Base-by-base conservation (phyloP, 2,797 vertebrate genomes). In the Podarcis siculus region DNA sequence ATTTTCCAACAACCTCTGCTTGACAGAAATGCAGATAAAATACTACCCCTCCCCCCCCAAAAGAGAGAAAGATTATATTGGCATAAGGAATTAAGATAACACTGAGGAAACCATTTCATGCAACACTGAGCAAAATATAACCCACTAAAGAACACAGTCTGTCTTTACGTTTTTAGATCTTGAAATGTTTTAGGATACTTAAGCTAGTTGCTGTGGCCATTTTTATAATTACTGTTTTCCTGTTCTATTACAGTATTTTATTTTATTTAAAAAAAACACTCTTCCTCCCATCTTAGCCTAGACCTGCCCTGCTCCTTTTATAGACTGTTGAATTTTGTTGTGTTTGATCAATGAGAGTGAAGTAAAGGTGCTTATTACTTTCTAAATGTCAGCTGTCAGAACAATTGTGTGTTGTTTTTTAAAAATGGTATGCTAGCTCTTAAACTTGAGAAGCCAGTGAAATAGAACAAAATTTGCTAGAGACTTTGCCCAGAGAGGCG, bases 61-160 rank as follows among this genome's bases (percentile, higher is more conserved):
- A 12, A 49, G 45, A 49, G 49, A 55, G 49, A 55, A 13, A 55
- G 49, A 55, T 87, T 37, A 66, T 90, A 84, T 82, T 83, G n/a
- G 69, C 39, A 17, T 61, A 88, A 89, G 84, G 17, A 73, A 1
- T 82, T 30, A 75, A 88, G 21, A 69, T 77, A 25, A n/a, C 15
- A 0, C 45, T 49, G 42, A 21, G 64, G 61, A 61, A 91, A 39
- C 13, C 0, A 17, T 75, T 67, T 42, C n/a, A 76, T 76, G 23
- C 77, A 45, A 49, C 1, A 0, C 66, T 78, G 45, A 5, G 6
- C 4, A 23, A 27, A 88, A 10, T 27, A 5, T 25, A 67, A 1
- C 3, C 77, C 89, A 0, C 21, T 37, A 37, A 1, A 3, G 8
- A 25, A 10, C 75, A 0, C 0, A 55, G 55, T 0, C 88, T 37